Evolutionary conservation across 2,888 invertebrate genomes (phyloP), one percentile per base, ranked within the genome.

Genomic region (Sylvicola cinctus): DNA sequence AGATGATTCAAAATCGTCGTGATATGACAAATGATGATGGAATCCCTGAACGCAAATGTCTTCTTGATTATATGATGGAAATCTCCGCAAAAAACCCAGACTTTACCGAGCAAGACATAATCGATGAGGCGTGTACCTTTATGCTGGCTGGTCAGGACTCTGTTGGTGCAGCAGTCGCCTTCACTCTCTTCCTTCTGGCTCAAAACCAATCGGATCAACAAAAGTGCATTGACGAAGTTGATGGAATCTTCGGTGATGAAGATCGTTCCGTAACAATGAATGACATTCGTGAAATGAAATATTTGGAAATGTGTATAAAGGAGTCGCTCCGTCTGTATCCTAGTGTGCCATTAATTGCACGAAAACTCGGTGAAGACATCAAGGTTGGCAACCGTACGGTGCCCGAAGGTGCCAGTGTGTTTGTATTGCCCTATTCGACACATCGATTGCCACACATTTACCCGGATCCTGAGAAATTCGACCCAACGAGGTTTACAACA

Each of bases 231-330:
- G 47, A 60, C n/a, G 68, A 68, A 49, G 45, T 63, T 31, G 50
- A 56, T 26, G 43, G 44, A 3, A 62, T 66, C 35, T 63, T 65
- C 38, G 53, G 49, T 3, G 48, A 46, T 39, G 54, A 49, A 42
- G 55, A 45, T 2, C 58, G 65, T 4, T 43, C 60, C 2, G 62
- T 64, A 1, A 62, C 56, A 3, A 60, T 66, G 49, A 60, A 58
- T n/a, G 68, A 70, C 40, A 46, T 77, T 29, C 54, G 66, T 8
- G 61, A 65, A 36, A 67, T 76, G 68, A 61, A 64, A 28, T 76
- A 74, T 44, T 51, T 75, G 40, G 76, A 76, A 42, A 66, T 68
- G 49, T 74, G 74, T 44, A 68, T 77, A 31, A 76, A 76, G 46
- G 76, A 76, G 50, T 61, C 72, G 0, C 44, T 76, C 36, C 58